Percentiles rank a stretch among this genome's conserved stretches.
phyloP scores from a whole-genome alignment of 2,888 invertebrate genomes.

The Zonitis immaculata region DNA sequence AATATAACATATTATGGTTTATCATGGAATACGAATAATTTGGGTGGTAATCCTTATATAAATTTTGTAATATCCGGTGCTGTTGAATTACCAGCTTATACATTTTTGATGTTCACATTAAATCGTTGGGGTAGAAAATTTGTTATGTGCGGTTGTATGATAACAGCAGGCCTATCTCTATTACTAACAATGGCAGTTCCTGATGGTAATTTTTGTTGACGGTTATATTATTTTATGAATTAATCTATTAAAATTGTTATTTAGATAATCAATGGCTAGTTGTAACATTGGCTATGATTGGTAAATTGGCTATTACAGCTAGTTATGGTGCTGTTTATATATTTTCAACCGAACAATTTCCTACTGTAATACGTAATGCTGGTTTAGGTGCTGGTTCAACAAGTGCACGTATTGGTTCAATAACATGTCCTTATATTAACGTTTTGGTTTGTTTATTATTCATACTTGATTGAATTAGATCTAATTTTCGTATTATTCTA shows the following conservation, averaged over 20 bases:
- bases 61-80: conserved; percentile 70
- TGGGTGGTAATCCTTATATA: conserved; percentile 67
- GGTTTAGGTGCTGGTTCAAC: conserved; percentile 61
- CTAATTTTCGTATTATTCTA: not conserved
- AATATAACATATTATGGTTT: conserved; percentile 74
- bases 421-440: conserved; percentile 58
- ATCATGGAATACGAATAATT: conserved; percentile 68
- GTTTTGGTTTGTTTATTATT: conserved; percentile 48
- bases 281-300: conserved; percentile 62
- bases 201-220: conserved; percentile 44
- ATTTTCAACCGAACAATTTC: conserved; percentile 70
- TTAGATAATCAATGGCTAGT: conserved; percentile 55
- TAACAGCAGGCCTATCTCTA: conserved; percentile 58
- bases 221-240: too few species aligned
- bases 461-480: not conserved
- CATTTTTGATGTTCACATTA: conserved; percentile 60
- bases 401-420: conserved; percentile 59
- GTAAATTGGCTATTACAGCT: conserved; percentile 67
- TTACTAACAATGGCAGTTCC: conserved; percentile 58
- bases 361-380: conserved; percentile 65
- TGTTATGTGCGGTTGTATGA: conserved; percentile 65
- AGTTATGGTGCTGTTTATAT: conserved; percentile 71
- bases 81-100: conserved; percentile 73
- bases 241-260: conserved; percentile 3
- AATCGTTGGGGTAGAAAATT: conserved; percentile 67